These are phyloP conservation scores for Drosophila mercatorum DNA, from an alignment of 2,888 invertebrate species.

Conservation along the genomic window DNA sequence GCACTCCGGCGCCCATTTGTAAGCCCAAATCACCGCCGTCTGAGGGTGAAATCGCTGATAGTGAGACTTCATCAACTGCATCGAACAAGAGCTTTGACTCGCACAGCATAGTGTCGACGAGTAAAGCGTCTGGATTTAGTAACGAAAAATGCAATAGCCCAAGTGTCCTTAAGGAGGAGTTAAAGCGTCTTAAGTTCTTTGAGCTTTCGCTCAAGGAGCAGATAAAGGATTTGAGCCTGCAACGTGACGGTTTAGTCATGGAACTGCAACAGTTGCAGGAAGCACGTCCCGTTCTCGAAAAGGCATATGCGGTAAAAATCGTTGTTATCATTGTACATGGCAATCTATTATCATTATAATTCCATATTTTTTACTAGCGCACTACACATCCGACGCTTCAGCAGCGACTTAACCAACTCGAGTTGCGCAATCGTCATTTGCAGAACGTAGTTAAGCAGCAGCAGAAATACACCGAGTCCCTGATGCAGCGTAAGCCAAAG, in stretches of 20 bases:
- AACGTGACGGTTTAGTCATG: constrained; percentile 85
- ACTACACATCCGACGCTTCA: constrained; percentile 84
- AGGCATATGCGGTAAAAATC: constrained; percentile 84
- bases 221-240: constrained; percentile 83
- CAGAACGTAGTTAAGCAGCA: constrained; percentile 88
- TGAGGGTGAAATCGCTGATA: constrained; percentile 76
- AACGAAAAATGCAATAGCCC: constrained; percentile 77
- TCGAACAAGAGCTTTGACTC: constrained; percentile 84
- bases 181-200: constrained; percentile 83
- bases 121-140: constrained; percentile 72
- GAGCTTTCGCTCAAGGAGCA: constrained; percentile 84
- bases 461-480: constrained; percentile 87
- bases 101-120: constrained; percentile 82
- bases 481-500: constrained; percentile 87
- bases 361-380: constrained; percentile 65
- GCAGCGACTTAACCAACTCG: constrained; percentile 85
- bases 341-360: background rate
- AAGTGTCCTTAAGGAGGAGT: constrained; percentile 82
- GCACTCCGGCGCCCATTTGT: constrained; percentile 73
- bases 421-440: constrained; percentile 87
- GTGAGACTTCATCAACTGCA: constrained; percentile 82
- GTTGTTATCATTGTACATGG: background rate
- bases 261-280: constrained; percentile 85
- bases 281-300: constrained; percentile 84
- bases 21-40: constrained; percentile 74